Conservation (phyloP, 2,888 invertebrate genomes). For the Lepidochitona cinerea region DNA sequence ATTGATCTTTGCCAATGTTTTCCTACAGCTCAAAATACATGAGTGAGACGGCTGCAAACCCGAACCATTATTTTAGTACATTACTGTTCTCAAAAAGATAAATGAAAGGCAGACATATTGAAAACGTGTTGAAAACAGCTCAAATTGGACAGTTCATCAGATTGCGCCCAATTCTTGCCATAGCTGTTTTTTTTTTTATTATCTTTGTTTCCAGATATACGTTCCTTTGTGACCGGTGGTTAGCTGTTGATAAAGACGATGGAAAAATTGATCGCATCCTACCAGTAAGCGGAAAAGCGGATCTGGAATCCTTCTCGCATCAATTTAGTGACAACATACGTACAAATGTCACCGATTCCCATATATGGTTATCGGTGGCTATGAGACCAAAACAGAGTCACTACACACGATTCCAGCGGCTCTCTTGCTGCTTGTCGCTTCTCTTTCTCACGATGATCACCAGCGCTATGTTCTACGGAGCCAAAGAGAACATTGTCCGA, state of each 20-base stretch:
- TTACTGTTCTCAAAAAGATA: too few species aligned
- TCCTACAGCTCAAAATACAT: too few species aligned
- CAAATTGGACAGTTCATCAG: too few species aligned
- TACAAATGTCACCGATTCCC: constrained; percentile 60
- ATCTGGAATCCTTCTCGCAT: neutral
- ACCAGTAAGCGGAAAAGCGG: neutral
- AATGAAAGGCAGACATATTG: too few species aligned
- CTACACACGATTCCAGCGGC: constrained; percentile 61
- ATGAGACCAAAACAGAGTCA: constrained; percentile 63
- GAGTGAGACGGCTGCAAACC: too few species aligned
- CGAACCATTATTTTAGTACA: too few species aligned
- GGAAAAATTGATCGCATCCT: neutral
- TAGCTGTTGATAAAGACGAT: constrained; percentile 23
- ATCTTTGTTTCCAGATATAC: constrained; percentile 2
- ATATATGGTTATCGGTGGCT: constrained; percentile 69
- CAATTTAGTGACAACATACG: constrained; percentile 39
- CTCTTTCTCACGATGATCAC: constrained; percentile 67
- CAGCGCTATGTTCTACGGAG: constrained; percentile 68
- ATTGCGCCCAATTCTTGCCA: too few species aligned
- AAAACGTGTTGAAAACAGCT: too few species aligned
- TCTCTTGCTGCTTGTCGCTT: constrained; percentile 62
- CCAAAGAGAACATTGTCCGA: neutral
- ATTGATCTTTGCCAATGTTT: too few species aligned
- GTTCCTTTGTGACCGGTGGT: constrained; percentile 59
- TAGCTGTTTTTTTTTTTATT: neutral